phyloP scores from a whole-genome alignment of 2,113 vertebrate genomes.

The Arvicanthis niloticus region DNA sequence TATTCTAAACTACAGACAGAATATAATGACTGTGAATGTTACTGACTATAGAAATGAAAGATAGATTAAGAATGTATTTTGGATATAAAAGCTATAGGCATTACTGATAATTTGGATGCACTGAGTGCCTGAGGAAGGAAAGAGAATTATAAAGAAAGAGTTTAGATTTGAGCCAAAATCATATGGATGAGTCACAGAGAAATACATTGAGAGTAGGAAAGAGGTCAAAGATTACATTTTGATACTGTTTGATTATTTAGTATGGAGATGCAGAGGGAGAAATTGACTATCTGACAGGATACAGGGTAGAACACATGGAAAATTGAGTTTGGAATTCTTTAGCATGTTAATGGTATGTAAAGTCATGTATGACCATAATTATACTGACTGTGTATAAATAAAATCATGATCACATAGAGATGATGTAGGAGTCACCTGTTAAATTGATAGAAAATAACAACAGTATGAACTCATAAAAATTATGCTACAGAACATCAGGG shows the following conservation, averaged over 20 bases:
- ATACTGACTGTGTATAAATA: neutral
- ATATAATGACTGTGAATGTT: neutral
- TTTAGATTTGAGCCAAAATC: neutral
- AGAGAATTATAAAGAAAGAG: neutral
- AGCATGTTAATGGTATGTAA: neutral
- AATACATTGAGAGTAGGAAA: neutral
- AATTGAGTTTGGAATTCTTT: neutral
- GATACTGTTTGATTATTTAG: neutral
- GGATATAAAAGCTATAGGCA: neutral
- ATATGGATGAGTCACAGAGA: neutral
- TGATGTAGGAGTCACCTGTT: neutral
- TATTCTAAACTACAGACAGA: neutral
- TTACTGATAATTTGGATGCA: neutral
- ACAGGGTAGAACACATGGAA: neutral
- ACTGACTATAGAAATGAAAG: neutral
- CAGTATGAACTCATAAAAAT: neutral
- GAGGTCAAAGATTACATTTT: neutral
- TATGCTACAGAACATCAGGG: neutral
- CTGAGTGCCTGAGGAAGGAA: neutral
- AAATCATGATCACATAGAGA: neutral
- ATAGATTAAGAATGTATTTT: neutral
- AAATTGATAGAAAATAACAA: neutral
- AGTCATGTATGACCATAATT: neutral
- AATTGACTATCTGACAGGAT: neutral
- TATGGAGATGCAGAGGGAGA: neutral